These are phyloP conservation scores for Distichodus sexfasciatus DNA, from an alignment of 2,797 vertebrate species.

Conservation along the genomic window DNA sequence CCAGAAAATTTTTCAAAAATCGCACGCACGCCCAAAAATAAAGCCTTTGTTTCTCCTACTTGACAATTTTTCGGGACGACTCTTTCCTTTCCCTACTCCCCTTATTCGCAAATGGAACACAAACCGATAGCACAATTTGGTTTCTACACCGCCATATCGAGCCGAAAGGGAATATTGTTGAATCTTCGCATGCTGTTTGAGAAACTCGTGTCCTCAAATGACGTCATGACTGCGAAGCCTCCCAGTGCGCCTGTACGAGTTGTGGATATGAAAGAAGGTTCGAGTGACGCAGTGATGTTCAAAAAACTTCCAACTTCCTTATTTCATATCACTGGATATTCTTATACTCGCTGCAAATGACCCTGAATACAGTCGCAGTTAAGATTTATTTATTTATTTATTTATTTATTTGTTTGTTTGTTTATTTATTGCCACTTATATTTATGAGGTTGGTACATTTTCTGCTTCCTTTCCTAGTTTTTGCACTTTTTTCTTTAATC, in stretches of 20 bases:
- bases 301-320: constrained; percentile 47
- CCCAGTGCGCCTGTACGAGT: constrained; percentile 45
- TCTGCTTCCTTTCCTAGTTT: constrained; percentile 68
- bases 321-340: constrained; percentile 70
- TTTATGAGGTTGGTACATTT: constrained; percentile 36
- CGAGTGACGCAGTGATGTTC: constrained; percentile 52
- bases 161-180: constrained; percentile 71
- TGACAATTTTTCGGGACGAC: no score
- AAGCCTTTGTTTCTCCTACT: no score
- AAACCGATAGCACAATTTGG: constrained; percentile 77
- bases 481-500: constrained; percentile 65
- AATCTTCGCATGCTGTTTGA: constrained; percentile 76
- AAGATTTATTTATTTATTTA: constrained; percentile 54
- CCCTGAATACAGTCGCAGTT: constrained; percentile 64
- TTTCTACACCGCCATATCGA: constrained; percentile 66
- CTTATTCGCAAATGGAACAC: constrained; percentile 59
- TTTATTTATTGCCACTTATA: constrained; percentile 44
- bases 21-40: no score
- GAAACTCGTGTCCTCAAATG: constrained; percentile 46
- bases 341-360: constrained; percentile 68
- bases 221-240: constrained; percentile 43
- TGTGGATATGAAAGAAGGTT: constrained; percentile 54
- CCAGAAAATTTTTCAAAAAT: no score
- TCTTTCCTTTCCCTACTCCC: no score
- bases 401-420: constrained; percentile 51